Evolutionary conservation across 64 coral and sea anemone species (phyloP), one percentile per base, ranked within the genome.

Genomic region (Anthopleura sola): DNA sequence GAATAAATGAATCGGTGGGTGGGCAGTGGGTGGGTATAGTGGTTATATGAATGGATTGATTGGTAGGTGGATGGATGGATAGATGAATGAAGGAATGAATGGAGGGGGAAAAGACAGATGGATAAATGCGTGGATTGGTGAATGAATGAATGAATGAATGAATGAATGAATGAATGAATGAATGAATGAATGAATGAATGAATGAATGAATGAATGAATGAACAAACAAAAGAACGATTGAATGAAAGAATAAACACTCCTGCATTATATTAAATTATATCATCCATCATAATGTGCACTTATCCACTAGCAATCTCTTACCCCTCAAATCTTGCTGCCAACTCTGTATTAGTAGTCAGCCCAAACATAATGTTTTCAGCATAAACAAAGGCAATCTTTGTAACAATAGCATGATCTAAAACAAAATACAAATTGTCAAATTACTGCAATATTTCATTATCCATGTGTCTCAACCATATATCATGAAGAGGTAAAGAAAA

Each of bases 381-480:
- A 47, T 44, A 79, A 44, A 79, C 76, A 79, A 79, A 79, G 18
- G 24, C 76, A 44, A 79, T 12, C 76, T 79, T 79, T 28, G 76
- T 79, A 58, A 75, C 75, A 74, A 11, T 84, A 44, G 49, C 88
- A 85, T 90, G 88, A 13, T 90, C 88, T 90, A 16, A 1, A 71
- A 62, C n/a, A n/a, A 62, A n/a, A 62, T 3, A n/a, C n/a, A n/a
- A n/a, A n/a, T n/a, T n/a, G n/a, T n/a, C n/a, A n/a, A n/a, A n/a
- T n/a, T 20, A 15, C 12, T 56, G 15, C 54, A 56, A 20, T 44
- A 8, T 44, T 44, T 44, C 40, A 44, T 44, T 44, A 3, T 44
- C 9, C 40, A 44, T 44, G 40, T 2, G 40, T 44, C 40, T 44
- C 4, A 8, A 44, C 40, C 40, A n/a, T n/a, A n/a, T n/a, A n/a